Percentiles rank a stretch among this genome's conserved stretches.
These are phyloP conservation scores for Phyllostomus hastatus DNA, from an alignment of 2,113 vertebrate species.

Conservation along the genomic window DNA sequence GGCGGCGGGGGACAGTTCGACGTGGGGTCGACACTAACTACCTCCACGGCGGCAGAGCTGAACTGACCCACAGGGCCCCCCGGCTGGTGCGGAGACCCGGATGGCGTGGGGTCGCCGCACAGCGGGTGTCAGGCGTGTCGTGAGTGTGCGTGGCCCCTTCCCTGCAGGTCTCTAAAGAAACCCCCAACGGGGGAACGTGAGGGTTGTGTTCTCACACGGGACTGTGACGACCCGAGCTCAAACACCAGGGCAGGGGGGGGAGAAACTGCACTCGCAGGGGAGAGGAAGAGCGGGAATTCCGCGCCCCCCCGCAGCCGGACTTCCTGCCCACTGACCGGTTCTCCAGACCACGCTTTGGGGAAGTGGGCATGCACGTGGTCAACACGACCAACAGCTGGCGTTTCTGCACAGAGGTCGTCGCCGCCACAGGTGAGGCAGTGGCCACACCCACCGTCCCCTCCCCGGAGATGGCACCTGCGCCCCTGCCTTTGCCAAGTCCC, in stretches of 20 bases:
- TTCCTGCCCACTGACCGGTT: background rate
- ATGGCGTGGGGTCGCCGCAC: background rate
- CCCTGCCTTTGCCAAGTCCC: rapidly evolving
- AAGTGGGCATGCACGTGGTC: background rate
- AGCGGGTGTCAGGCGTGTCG: too few relatives aligned
- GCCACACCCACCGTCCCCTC: background rate
- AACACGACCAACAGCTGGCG: background rate
- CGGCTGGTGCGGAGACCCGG: background rate
- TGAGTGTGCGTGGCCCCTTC: background rate
- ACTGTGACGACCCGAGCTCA: background rate
- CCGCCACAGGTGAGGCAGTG: background rate
- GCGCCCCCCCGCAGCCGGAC: background rate
- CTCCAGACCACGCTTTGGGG: background rate
- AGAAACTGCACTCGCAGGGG: background rate
- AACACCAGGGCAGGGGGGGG: background rate
- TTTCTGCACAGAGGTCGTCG: background rate
- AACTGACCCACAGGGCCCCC: background rate
- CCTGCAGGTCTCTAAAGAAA: background rate
- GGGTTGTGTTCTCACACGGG: background rate
- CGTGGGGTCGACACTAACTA: background rate
- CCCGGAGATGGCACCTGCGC: background rate
- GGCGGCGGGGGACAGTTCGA: background rate
- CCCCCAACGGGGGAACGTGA: background rate
- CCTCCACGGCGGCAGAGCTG: background rate
- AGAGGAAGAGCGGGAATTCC: background rate